A percentile compares a stretch with the other conserved stretches of the same genome.
These are phyloP conservation scores for Dicerorhinus sumatrensis DNA, from an alignment of 2,113 vertebrate species.

Conservation along the genomic window DNA sequence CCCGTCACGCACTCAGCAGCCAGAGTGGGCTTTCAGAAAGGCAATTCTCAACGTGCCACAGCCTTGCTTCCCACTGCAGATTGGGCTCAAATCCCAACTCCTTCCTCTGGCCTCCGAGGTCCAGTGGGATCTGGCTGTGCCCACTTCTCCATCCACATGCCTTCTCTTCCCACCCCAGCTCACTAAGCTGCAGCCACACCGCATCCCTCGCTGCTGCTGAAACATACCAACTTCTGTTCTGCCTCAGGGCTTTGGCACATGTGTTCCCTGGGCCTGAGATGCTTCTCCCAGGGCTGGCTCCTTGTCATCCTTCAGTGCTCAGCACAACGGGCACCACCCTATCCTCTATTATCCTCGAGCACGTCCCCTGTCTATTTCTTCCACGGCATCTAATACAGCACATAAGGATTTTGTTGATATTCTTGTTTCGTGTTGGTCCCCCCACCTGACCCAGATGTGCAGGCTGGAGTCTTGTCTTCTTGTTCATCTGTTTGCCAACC, in stretches of 20 bases:
- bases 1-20: accelerated
- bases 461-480: background rate
- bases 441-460: accelerated
- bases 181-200: background rate
- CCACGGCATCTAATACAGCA: background rate
- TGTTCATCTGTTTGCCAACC: background rate
- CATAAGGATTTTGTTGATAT: background rate
- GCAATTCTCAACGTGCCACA: accelerated
- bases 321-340: background rate
- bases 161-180: background rate
- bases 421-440: background rate
- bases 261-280: background rate
- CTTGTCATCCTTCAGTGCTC: background rate
- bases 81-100: background rate
- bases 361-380: background rate
- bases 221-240: background rate
- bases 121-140: background rate
- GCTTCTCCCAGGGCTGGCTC: background rate
- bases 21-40: background rate
- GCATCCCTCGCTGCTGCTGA: background rate
- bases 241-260: background rate
- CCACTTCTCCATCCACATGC: background rate
- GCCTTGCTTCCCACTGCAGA: background rate
- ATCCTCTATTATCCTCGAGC: no score
- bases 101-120: background rate